phyloP scores from a whole-genome alignment of 2,888 invertebrate species.

The Volucella inanis region DNA sequence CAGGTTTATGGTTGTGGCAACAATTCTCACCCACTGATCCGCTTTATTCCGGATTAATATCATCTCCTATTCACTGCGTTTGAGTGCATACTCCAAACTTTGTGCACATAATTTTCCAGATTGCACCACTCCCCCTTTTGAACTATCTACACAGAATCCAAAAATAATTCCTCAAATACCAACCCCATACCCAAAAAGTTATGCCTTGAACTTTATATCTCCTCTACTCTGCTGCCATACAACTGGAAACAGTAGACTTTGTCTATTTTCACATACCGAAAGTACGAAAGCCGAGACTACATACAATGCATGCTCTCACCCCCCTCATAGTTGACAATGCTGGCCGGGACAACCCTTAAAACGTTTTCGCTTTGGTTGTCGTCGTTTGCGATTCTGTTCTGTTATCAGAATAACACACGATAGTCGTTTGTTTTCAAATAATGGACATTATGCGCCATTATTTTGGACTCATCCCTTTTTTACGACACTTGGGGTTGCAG shows the following conservation, averaged over 20 bases:
- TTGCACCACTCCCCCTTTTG: constrained; percentile 41
- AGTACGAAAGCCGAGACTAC: constrained; percentile 8
- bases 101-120: constrained; percentile 65
- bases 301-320: constrained; percentile 36
- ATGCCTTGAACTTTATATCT: constrained; percentile 67
- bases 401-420: constrained; percentile 79
- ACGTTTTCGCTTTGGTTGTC: constrained; percentile 52
- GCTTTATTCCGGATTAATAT: constrained; percentile 53
- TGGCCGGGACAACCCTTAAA: constrained; percentile 31
- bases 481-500: constrained; percentile 73
- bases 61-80: constrained; percentile 38
- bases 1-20: constrained; percentile 17
- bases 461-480: constrained; percentile 76
- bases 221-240: constrained; percentile 36
- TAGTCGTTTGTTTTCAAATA: constrained; percentile 82
- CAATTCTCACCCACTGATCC: constrained; percentile 19
- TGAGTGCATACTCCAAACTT: constrained; percentile 47
- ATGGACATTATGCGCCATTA: constrained; percentile 83
- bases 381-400: constrained; percentile 62
- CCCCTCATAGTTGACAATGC: neutral
- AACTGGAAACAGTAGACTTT: constrained; percentile 62
- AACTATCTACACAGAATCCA: neutral
- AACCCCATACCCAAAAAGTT: neutral
- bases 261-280: constrained; percentile 44
- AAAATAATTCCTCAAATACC: constrained; percentile 12